Evolutionary conservation across 2,888 invertebrate genomes (phyloP).

Genomic region (Pediacus dermestoides): DNA sequence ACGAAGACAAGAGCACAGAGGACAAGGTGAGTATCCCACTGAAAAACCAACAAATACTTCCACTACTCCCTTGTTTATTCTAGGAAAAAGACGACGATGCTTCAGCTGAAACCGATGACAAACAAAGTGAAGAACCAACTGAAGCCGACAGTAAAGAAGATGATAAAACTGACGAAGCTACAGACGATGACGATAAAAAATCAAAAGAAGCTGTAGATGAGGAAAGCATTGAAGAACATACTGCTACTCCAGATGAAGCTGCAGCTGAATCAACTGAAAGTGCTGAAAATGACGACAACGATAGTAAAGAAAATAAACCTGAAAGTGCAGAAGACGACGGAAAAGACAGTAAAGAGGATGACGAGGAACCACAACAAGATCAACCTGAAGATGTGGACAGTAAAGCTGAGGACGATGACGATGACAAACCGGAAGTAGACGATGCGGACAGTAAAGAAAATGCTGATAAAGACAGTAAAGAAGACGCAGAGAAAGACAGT

Average conservation of each 20-base stretch:
- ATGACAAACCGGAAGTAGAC: conserved; percentile 24
- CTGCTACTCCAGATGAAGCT: conserved; percentile 27
- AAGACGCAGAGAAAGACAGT: conserved; percentile 13
- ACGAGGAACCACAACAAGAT: conserved; percentile 35
- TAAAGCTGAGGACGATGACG: conserved; percentile 23
- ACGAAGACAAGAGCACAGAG: too few species aligned
- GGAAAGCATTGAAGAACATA: conserved; percentile 22
- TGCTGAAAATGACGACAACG: conserved; percentile 16
- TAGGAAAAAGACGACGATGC: conserved; percentile 23
- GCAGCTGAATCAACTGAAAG: conserved; percentile 27
- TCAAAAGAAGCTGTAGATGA: conserved; percentile 34
- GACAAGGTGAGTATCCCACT: too few species aligned
- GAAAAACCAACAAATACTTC: too few species aligned
- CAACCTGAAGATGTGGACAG: conserved; percentile 21
- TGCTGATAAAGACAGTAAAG: conserved; percentile 26
- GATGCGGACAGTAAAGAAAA: conserved; percentile 25
- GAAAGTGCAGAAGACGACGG: conserved; percentile 12
- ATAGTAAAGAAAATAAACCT: too few species aligned
- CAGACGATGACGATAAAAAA: conserved; percentile 19
- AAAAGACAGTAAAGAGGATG: conserved; percentile 20
- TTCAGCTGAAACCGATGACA: not conserved
- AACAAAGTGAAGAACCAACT: not conserved
- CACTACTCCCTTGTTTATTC: too few species aligned
- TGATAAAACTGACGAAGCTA: conserved; percentile 27
- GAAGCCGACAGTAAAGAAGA: conserved; percentile 36